Evolutionary conservation across 2,113 vertebrate species (phyloP), one percentile per base, ranked within the genome.

Genomic region (Pyxicephalus adspersus): DNA sequence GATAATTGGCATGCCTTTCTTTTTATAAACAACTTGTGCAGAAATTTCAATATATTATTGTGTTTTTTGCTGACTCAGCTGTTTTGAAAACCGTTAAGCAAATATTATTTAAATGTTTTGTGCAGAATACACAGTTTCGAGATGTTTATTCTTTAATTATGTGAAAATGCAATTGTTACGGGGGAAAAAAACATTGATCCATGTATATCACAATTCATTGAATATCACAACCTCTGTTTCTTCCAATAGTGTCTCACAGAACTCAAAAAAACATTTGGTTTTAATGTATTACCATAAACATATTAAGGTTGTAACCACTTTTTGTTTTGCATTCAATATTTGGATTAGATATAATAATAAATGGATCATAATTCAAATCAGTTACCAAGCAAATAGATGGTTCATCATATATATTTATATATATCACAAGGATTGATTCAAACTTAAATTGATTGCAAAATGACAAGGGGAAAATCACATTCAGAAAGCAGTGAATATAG

Each of bases 181-280:
- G 76, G 9, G 76, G 83, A 75, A 84, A 74, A 0, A 0, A 7
- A 25, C 38, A 58, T 22, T 23, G 82, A 80, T 72, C 55, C 29
- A 38, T 66, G 63, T 84, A 81, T 67, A 9, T 13, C 34, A 19
- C 66, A 0, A 38, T 74, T 19, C 8, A n/a, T 58, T 38, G 18
- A 20, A 29, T 15, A 22, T 17, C 18, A 31, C 31, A 57, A 22
- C 57, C 9, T 13, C 18, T 28, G 15, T 20, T 60, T 20, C 38
- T 74, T 38, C 31, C 54, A 16, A n/a, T 13, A 31, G 34, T 58
- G 38, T 74, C n/a, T 38, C 54, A 18, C 16, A 16, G 22, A 38
- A 13, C 20, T 19, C 23, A 74, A 29, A 74, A 70, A 70, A 19
- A 52, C 26, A 52, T 52, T 25, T 8, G 17, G 20, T 8, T 45